These are phyloP conservation scores for Magallana gigas DNA, from an alignment of 1,140 invertebrate genomes.

Conservation along the genomic window DNA sequence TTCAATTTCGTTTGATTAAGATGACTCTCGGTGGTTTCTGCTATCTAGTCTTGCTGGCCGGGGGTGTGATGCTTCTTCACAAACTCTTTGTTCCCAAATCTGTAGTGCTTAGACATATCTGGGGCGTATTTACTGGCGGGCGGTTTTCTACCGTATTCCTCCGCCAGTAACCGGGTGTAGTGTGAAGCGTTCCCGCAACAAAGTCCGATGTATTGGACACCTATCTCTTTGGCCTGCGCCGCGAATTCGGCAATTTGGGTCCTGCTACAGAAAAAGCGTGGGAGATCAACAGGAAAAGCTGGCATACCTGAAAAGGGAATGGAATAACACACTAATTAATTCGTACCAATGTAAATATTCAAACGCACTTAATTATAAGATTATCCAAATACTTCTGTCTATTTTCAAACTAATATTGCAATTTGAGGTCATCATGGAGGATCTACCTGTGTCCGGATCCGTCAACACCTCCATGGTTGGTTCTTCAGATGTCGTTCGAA, in stretches of 20 bases:
- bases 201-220: constrained; percentile 74
- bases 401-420: background rate
- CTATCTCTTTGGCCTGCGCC: constrained; percentile 67
- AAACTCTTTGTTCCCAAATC: constrained; percentile 50
- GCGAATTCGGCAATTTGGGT: constrained; percentile 69
- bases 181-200: constrained; percentile 74
- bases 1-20: too few species aligned
- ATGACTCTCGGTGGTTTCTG: too few species aligned
- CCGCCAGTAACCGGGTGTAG: constrained; percentile 68
- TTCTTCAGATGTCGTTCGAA: constrained; percentile 55
- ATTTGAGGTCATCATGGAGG: background rate
- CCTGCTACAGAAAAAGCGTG: constrained; percentile 57
- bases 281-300: constrained; percentile 63
- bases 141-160: constrained; percentile 66
- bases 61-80: constrained; percentile 21
- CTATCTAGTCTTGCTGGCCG: background rate
- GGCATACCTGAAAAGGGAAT: constrained; percentile 55
- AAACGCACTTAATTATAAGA: background rate
- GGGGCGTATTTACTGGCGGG: constrained; percentile 64
- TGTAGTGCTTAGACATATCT: constrained; percentile 59
- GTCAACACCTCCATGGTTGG: constrained; percentile 61
- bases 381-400: background rate
- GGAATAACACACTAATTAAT: background rate
- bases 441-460: constrained; percentile 62
- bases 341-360: background rate